phyloP scores from a whole-genome alignment of 2,888 invertebrate species.

The Laothoe populi region DNA sequence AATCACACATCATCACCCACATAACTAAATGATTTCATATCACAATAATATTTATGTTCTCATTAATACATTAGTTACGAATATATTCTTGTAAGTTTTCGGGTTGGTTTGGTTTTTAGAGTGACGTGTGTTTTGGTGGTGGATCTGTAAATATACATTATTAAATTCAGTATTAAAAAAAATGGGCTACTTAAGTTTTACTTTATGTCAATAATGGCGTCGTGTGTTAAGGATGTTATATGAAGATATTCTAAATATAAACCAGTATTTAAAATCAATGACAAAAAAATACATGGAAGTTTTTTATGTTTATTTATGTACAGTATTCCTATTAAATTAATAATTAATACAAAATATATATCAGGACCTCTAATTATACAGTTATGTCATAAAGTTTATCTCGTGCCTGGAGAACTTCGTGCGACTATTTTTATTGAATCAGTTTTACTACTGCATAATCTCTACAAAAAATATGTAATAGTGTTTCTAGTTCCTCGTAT shows the following conservation, averaged over 20 bases:
- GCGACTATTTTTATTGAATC: not conserved
- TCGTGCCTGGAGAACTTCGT: not conserved
- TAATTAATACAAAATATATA: slow-evolving; percentile 9
- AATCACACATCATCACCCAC: slow-evolving; percentile 2
- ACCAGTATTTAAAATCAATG: not conserved
- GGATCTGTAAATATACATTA: slow-evolving; percentile 21
- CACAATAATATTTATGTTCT: not conserved
- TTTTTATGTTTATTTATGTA: slow-evolving; percentile 1
- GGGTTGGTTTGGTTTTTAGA: slow-evolving; percentile 26
- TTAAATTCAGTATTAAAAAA: not conserved
- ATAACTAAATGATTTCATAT: not conserved
- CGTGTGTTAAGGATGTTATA: too few species aligned
- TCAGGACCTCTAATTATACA: slow-evolving; percentile 36
- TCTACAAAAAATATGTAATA: not conserved
- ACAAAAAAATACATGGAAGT: not conserved
- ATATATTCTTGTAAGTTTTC: not conserved
- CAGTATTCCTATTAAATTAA: slow-evolving; percentile 25
- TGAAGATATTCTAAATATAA: too few species aligned
- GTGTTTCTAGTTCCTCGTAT: not conserved
- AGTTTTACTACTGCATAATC: not conserved
- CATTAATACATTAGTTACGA: not conserved
- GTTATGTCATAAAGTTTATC: slow-evolving; percentile 9
- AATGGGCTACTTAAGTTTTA: too few species aligned
- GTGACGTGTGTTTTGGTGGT: slow-evolving; percentile 31
- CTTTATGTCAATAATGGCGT: too few species aligned